Evolutionary conservation across 2,113 vertebrate species (phyloP).

Genomic region (Poeciliopsis turrubarensis): DNA sequence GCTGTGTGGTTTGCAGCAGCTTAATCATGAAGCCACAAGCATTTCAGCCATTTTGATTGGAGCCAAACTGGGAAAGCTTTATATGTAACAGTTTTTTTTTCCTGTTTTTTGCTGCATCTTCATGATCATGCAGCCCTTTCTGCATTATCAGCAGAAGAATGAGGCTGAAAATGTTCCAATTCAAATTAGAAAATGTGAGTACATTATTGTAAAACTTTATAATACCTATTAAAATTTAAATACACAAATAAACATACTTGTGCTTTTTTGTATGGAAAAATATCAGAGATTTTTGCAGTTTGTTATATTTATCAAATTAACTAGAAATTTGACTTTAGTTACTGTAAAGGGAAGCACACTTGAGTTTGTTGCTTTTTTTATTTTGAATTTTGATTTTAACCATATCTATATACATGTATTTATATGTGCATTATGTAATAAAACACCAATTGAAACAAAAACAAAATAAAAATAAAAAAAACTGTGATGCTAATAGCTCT

Average conservation of each 20-base stretch:
- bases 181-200: slow-evolving; percentile 62
- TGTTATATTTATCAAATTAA: no score
- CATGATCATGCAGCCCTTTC: slow-evolving; percentile 59
- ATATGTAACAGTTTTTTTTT: slow-evolving; percentile 50
- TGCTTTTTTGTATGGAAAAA: no score
- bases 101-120: slow-evolving; percentile 36
- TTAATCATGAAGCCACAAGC: slow-evolving; percentile 79
- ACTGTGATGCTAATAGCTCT: neutral
- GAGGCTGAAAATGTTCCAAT: slow-evolving; percentile 50
- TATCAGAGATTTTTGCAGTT: no score
- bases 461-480: neutral
- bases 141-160: slow-evolving; percentile 66
- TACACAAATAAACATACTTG: slow-evolving; percentile 1
- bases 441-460: neutral
- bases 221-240: slow-evolving; percentile 47
- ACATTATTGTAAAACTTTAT: neutral
- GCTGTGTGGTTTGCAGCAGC: slow-evolving; percentile 79
- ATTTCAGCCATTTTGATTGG: slow-evolving; percentile 81
- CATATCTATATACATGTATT: neutral
- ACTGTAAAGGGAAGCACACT: no score
- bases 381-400: neutral
- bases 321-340: no score
- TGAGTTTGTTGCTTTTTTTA: no score
- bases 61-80: slow-evolving; percentile 72
- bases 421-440: neutral